Evolutionary conservation across 1,140 invertebrate species (phyloP), one percentile per base, ranked within the genome.

Genomic region (Hermatobates lingyangjiaoensis): DNA sequence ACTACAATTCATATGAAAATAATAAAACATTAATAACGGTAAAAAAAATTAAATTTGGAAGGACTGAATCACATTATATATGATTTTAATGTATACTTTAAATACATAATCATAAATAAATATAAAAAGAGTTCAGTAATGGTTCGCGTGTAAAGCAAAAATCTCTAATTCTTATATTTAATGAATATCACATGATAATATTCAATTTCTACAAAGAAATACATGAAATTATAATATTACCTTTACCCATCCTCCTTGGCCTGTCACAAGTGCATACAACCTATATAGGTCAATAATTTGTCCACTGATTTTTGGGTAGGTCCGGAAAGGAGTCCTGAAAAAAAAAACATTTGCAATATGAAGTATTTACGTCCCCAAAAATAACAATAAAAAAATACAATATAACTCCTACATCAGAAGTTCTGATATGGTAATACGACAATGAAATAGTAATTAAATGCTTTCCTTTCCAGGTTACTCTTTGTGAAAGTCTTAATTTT

Each of bases 221-320:
- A 20, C 28, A 27, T 48, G 5, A 48, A 23, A 12, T 12, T 12
- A 27, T 14, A 12, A 18, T n/a, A 48, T 75, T 68, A 94, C 89
- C 79, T 89, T 92, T 59, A 88, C 78, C 76, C 90, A 87, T 62
- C 91, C 91, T 60, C 90, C 90, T 61, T 83, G 74, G 48, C 80
- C 79, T 54, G 84, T 91, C n/a, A 94, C 89, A 60, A 90, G 74
- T 56, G 77, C 78, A 66, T 94, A 94, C 47, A 96, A 74, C 44
- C 83, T 75, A 68, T 87, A 91, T 46, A 96, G 73, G 72, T 95
- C 90, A 61, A 94, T 77, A 66, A 89, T 83, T 58, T 81, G 77
- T 34, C 89, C 88, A 69, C 81, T 87, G 53, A 95, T 80, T 66
- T 79, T 78, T 47, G 90, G 88, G 48, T 72, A 64, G 60, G 76